Base-by-base conservation (phyloP, 2,888 invertebrate species). In the Drosophila testacea region DNA sequence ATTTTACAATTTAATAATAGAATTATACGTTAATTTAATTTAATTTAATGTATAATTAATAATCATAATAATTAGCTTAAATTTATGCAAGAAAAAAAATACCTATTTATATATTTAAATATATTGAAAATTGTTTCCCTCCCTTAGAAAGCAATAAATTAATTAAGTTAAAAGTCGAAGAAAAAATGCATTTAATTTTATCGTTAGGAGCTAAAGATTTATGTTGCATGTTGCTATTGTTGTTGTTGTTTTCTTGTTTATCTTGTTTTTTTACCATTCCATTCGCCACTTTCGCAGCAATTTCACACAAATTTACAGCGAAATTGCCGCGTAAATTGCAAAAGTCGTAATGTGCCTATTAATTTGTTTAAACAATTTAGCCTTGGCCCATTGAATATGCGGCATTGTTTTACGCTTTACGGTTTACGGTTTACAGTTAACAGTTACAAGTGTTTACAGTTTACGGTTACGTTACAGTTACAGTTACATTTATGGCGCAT, bases 1-100 rank as follows among this genome's bases (percentile, higher is more conserved):
- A 88, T 88, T 84, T 75, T 75, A 83, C 80, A 85, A 61, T 66
- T 57, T 66, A 72, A 73, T 42, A 64, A 54, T 68, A 57, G 27
- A 44, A 28, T 54, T 42, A 64, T 57, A 57, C 27, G 52, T 51
- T 51, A 64, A 63, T 60, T 54, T 56, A 55, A 54, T 52, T 22
- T 22, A 55, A 68, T 51, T 51, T 22, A 55, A 68, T 51, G 44
- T 32, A 59, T 62, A 50, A 38, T 52, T 47, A 48, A 48, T 59
- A 48, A 48, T 59, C 34, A 61, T 63, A 66, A 70, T 73, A 50
- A 11, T 59, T 74, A 47, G 30, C 36, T 69, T 61, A 62, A 11
- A 46, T 54, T 47, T 52, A 54, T 10, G 9, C 16, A 71, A 60
- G 48, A 55, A 62, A 73, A 73, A 70, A 63, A 65, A 68, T 10